A percentile compares a stretch with the other conserved stretches of the same genome.
Evolutionary conservation across 2,888 invertebrate species (phyloP).

Genomic region (Acrocyrtus sp.): DNA sequence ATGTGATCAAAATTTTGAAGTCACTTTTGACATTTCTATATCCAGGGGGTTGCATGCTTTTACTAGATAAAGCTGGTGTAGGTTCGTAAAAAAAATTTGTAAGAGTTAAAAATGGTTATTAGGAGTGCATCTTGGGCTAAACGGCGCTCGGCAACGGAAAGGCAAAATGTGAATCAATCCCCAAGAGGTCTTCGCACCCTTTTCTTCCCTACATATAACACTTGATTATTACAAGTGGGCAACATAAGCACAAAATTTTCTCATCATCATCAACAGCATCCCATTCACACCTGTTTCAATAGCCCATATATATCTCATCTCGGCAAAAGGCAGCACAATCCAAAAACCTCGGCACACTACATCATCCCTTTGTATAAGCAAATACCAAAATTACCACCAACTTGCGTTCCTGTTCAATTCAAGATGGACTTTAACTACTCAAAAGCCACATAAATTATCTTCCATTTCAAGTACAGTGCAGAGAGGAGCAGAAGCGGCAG

Average conservation of each 20-base stretch:
- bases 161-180: conserved; percentile 43
- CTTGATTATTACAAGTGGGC: conserved; percentile 45
- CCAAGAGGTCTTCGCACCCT: conserved; percentile 47
- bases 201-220: conserved; percentile 32
- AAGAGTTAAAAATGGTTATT: background rate
- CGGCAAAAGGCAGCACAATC: no score
- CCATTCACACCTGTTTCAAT: conserved; percentile 51
- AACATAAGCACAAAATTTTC: conserved; percentile 44
- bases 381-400: conserved; percentile 47
- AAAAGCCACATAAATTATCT: conserved; percentile 53
- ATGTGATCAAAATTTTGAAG: conserved; percentile 7
- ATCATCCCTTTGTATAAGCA: conserved; percentile 39
- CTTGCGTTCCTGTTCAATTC: conserved; percentile 26
- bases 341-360: conserved; percentile 3
- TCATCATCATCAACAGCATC: conserved; percentile 41
- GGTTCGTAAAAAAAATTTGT: background rate
- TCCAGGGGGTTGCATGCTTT: conserved; percentile 46
- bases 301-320: no score
- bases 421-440: conserved; percentile 43
- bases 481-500: background rate
- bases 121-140: background rate
- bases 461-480: conserved; percentile 12
- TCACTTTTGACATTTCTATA: conserved; percentile 39
- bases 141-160: background rate
- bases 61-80: background rate